These are phyloP conservation scores for Dorcus parallelipipedus DNA, from an alignment of 2,888 invertebrate genomes.

Conservation along the genomic window DNA sequence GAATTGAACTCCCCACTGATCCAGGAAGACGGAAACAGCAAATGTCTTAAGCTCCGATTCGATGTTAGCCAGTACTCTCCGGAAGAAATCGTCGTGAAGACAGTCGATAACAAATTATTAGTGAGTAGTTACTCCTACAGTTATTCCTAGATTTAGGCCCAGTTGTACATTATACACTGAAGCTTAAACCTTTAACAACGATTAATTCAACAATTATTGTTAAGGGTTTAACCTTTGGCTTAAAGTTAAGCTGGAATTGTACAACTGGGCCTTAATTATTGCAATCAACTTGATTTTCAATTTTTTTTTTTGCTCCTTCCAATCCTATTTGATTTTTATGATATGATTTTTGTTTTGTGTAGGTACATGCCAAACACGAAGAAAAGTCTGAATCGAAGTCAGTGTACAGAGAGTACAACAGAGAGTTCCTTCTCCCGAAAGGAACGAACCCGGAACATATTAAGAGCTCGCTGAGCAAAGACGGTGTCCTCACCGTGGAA, in stretches of 20 bases:
- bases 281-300: not conserved
- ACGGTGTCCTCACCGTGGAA: conserved; percentile 94
- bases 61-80: conserved; percentile 96
- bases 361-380: conserved; percentile 98
- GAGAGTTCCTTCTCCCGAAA: conserved; percentile 94
- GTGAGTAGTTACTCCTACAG: conserved; percentile 54
- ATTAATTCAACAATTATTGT: too few relatives aligned
- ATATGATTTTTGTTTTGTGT: conserved; percentile 33
- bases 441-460: conserved; percentile 96
- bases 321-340: not conserved
- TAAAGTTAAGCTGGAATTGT: too few relatives aligned
- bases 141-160: not conserved
- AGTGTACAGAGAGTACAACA: conserved; percentile 96
- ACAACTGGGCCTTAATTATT: too few relatives aligned
- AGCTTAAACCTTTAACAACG: too few relatives aligned
- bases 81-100: conserved; percentile 98
- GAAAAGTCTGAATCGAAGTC: conserved; percentile 96
- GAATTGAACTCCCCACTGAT: conserved; percentile 90
- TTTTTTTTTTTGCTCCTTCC: not conserved
- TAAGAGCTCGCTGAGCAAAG: conserved; percentile 92
- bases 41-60: conserved; percentile 90
- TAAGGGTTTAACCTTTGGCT: too few relatives aligned
- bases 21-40: conserved; percentile 91
- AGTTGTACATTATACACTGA: too few relatives aligned
- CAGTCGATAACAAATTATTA: conserved; percentile 95